Conservation (phyloP, 1,140 invertebrate genomes). For the Drosophila willistoni region DNA sequence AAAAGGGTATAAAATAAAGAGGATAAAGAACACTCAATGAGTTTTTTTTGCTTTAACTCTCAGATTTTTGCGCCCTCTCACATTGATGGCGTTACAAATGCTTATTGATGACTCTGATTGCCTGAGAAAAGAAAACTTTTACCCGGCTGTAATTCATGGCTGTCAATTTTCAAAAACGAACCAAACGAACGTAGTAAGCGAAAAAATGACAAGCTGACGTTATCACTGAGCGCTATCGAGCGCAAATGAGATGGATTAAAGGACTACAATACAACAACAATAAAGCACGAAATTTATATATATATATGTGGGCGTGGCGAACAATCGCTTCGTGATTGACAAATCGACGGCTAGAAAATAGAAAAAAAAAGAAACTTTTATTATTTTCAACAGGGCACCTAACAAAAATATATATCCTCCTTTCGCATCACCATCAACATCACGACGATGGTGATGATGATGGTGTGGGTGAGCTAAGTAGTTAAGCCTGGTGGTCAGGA, state of each 20-base stretch:
- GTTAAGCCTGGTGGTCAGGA: constrained; percentile 2
- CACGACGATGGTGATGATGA: not conserved
- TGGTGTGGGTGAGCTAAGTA: constrained; percentile 7
- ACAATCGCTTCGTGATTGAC: constrained; percentile 5
- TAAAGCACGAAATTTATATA: not conserved
- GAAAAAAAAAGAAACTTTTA: not conserved
- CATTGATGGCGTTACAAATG: constrained; percentile 19
- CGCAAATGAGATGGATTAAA: constrained; percentile 21
- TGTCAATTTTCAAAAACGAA: constrained; percentile 19
- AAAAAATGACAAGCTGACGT: constrained; percentile 25
- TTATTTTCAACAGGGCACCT: not conserved
- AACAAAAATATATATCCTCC: constrained; percentile 2
- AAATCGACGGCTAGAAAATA: not conserved
- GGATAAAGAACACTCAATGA: not conserved
- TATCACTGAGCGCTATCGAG: constrained; percentile 19
- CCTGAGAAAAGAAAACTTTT: not conserved
- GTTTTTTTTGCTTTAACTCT: not conserved
- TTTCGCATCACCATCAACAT: not conserved
- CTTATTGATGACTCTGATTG: constrained; percentile 28
- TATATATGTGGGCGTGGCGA: constrained; percentile 5
- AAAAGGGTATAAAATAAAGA: not conserved
- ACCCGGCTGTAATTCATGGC: constrained; percentile 4
- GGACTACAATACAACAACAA: not conserved
- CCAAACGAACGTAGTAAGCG: not conserved
- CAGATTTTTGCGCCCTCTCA: constrained; percentile 3